Conservation (phyloP, 2,113 vertebrate species). For the Nestor notabilis region DNA sequence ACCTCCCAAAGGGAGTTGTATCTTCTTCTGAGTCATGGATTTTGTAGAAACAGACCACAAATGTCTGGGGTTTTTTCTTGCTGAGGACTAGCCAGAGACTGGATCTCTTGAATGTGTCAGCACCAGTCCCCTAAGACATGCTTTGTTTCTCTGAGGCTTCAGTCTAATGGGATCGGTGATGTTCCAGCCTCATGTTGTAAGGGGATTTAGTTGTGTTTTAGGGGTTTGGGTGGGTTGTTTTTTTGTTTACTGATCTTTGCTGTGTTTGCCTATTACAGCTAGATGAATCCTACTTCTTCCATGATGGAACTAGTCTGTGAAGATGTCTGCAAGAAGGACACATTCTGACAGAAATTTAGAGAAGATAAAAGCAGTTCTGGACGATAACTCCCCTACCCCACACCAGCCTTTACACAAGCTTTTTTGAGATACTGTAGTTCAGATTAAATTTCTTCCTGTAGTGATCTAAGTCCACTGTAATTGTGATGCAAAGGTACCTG, state of each 20-base stretch:
- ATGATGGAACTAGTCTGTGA: not conserved
- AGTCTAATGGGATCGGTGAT: not conserved
- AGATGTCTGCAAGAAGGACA: not conserved
- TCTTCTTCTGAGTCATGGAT: not conserved
- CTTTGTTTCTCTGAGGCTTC: not conserved
- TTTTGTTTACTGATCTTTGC: not conserved
- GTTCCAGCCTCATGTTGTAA: not conserved
- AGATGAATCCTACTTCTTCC: not conserved
- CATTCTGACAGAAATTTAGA: not conserved
- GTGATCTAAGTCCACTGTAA: not conserved
- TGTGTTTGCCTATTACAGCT: not conserved
- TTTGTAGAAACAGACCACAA: not conserved
- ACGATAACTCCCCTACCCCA: not conserved
- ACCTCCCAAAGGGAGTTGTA: not conserved
- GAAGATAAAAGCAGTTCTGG: not conserved
- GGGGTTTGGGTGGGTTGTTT: fast-evolving
- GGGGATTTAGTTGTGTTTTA: not conserved
- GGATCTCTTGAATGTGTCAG: not conserved
- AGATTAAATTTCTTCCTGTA: not conserved
- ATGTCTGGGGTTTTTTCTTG: not conserved
- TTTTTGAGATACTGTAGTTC: not conserved
- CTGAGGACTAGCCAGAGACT: not conserved
- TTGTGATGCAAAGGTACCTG: not conserved
- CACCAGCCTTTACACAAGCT: not conserved
- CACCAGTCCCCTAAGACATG: not conserved